Evolutionary conservation across 2,888 invertebrate genomes (phyloP).

Genomic region (Cataglyphis albicans): DNA sequence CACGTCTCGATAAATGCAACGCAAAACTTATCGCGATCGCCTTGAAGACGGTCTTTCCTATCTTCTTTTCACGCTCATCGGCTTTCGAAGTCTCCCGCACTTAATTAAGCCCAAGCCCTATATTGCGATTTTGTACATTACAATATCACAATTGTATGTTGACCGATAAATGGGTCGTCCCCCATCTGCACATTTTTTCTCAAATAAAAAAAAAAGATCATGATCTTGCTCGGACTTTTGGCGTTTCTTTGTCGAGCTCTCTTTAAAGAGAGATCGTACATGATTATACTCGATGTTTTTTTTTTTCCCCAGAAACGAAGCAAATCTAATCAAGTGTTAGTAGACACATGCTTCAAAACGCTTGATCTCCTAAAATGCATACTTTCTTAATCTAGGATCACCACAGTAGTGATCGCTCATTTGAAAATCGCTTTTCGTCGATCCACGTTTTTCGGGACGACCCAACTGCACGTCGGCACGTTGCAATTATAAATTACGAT

Average conservation of each 20-base stretch:
- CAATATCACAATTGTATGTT: conserved; percentile 84
- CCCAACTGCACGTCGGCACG: conserved; percentile 63
- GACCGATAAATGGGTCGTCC: conserved; percentile 77
- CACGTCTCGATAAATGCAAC: background rate
- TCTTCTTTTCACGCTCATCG: conserved; percentile 37
- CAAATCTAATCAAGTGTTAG: background rate
- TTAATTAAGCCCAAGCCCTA: conserved; percentile 63
- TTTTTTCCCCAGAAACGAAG: background rate
- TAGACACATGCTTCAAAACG: background rate
- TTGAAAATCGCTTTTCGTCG: conserved; percentile 23
- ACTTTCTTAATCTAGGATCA: background rate
- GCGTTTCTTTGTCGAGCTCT: background rate
- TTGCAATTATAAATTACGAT: conserved; percentile 64
- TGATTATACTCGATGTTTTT: background rate
- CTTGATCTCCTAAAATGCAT: background rate
- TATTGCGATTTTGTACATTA: conserved; percentile 84
- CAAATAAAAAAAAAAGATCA: background rate
- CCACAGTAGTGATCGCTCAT: background rate
- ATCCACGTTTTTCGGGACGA: conserved; percentile 61
- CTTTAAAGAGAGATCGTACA: background rate
- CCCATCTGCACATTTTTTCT: background rate
- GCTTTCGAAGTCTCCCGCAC: background rate
- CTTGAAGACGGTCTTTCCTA: conserved; percentile 8
- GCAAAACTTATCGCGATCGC: background rate
- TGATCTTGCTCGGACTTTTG: background rate